Percentiles rank a stretch among this genome's conserved stretches.
phyloP scores from a whole-genome alignment of 92 coral and sea anemone species.

The Desmophyllum pertusum region DNA sequence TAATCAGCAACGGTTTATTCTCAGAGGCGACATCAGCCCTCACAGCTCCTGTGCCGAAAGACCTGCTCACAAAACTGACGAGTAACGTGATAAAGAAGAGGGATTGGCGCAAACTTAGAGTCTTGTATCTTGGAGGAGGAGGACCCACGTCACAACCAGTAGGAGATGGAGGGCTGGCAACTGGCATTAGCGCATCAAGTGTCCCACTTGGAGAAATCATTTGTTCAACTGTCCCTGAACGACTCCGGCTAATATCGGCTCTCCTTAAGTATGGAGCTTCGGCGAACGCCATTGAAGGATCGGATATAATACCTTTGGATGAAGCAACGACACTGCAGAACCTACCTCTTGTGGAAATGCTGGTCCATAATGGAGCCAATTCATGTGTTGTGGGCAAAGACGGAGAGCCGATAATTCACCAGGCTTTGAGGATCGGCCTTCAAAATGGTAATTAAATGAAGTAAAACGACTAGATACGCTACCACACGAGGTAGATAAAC shows the following conservation, averaged over 20 bases:
- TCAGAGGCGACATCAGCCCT: conserved; percentile 61
- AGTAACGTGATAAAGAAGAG: conserved; percentile 43
- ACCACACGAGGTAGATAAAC: neutral
- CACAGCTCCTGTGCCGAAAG: conserved; percentile 56
- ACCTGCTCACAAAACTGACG: conserved; percentile 38
- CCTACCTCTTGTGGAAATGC: conserved; percentile 56
- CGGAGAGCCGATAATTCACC: conserved; percentile 70
- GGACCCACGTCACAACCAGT: conserved; percentile 57
- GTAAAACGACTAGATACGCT: too few species aligned
- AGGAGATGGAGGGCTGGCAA: conserved; percentile 80
- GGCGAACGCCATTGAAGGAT: conserved; percentile 63
- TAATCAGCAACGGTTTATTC: neutral
- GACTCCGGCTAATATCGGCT: conserved; percentile 49
- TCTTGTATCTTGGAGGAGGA: conserved; percentile 85
- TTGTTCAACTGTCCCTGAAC: conserved; percentile 29
- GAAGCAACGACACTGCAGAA: conserved; percentile 49
- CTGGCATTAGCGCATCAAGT: conserved; percentile 36
- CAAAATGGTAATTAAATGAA: conserved; percentile 14
- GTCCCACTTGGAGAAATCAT: conserved; percentile 82
- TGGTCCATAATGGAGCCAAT: conserved; percentile 74
- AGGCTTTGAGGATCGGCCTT: conserved; percentile 68
- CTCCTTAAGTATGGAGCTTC: conserved; percentile 76
- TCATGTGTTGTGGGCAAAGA: conserved; percentile 53
- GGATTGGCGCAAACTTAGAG: conserved; percentile 70
- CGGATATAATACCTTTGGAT: conserved; percentile 63